Conservation (phyloP, 2,797 vertebrate species). For the Glossophaga mutica region DNA sequence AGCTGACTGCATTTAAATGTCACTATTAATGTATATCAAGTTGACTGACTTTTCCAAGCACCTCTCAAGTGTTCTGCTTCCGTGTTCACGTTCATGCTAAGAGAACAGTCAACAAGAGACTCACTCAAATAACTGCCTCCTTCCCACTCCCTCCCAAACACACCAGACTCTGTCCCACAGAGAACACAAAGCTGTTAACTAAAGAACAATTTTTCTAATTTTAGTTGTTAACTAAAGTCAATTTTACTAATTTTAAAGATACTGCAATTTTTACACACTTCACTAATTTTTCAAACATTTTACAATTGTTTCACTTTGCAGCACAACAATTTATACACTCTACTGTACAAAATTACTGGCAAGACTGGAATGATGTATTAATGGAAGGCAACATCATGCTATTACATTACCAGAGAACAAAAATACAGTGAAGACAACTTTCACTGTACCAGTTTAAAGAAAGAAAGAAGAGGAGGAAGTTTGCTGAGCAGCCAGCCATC, state of each 20-base stretch:
- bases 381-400: slow-evolving; percentile 90
- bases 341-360: slow-evolving; percentile 88
- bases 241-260: slow-evolving; percentile 85
- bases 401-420: slow-evolving; percentile 90
- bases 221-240: slow-evolving; percentile 65
- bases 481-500: slow-evolving; percentile 84
- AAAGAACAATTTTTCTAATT: slow-evolving; percentile 83
- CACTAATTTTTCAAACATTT: slow-evolving; percentile 83
- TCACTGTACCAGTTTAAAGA: slow-evolving; percentile 90
- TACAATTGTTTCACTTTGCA: slow-evolving; percentile 84
- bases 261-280: slow-evolving; percentile 86
- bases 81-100: too few relatives aligned
- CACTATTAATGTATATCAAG: slow-evolving; percentile 60
- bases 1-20: slow-evolving; percentile 67
- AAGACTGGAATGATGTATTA: slow-evolving; percentile 93
- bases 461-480: slow-evolving; percentile 77
- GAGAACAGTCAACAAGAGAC: slow-evolving; percentile 63
- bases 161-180: slow-evolving; percentile 72
- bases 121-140: slow-evolving; percentile 69
- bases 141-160: slow-evolving; percentile 61
- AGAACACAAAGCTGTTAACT: slow-evolving; percentile 75
- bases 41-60: slow-evolving; percentile 62
- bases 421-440: slow-evolving; percentile 89
- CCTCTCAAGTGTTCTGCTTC: slow-evolving; percentile 13
- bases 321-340: slow-evolving; percentile 86